A percentile compares a stretch with the other conserved stretches of the same genome.
phyloP scores from a whole-genome alignment of 2,113 vertebrate genomes.

The Rallus limicola region DNA sequence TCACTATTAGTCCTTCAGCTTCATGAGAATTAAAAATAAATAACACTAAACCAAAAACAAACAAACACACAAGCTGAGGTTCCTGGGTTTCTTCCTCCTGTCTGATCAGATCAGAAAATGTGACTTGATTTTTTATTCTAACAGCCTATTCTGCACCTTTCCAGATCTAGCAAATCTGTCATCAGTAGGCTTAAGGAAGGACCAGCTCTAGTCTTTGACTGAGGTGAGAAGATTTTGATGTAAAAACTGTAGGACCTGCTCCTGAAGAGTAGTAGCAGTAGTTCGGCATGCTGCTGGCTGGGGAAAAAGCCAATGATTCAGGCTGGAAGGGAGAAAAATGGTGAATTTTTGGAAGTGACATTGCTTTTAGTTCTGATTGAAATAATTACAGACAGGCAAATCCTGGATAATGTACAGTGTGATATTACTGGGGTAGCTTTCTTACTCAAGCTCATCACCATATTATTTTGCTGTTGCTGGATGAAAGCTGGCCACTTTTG shows the following conservation, averaged over 20 bases:
- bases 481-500: neutral
- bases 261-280: neutral
- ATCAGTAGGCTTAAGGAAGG: neutral
- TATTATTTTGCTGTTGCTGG: neutral
- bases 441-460: neutral
- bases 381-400: neutral
- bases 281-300: neutral
- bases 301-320: neutral
- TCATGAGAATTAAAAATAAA: slow-evolving; percentile 49
- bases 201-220: neutral
- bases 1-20: slow-evolving; percentile 32
- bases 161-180: neutral
- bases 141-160: neutral
- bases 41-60: slow-evolving; percentile 46
- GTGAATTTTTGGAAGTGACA: neutral
- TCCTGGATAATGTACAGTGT: neutral
- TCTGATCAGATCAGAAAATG: slow-evolving; percentile 27
- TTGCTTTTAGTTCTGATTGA: neutral
- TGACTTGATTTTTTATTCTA: slow-evolving; percentile 29
- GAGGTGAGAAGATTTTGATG: neutral
- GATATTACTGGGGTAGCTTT: neutral
- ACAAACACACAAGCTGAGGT: slow-evolving; percentile 22
- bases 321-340: neutral
- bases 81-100: slow-evolving; percentile 26
- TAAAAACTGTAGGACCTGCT: neutral